phyloP scores from a whole-genome alignment of 2,113 vertebrate species.

The Micromys minutus region DNA sequence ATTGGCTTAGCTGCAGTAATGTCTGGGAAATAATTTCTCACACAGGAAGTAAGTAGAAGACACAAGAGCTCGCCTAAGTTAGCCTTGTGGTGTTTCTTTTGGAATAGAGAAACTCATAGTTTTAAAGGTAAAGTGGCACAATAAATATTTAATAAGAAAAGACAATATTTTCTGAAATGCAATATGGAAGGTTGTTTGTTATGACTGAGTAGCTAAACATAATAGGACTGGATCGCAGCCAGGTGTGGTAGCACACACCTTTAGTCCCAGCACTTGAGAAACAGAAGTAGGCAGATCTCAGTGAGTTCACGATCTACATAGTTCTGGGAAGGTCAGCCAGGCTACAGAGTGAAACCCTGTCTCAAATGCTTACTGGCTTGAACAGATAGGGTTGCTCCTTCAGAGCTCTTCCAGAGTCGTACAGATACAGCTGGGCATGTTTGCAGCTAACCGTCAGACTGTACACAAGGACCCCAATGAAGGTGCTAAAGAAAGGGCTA shows the following conservation, averaged over 20 bases:
- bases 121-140: slow-evolving; percentile 16
- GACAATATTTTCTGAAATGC: slow-evolving; percentile 39
- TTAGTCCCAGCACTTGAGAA: not conserved
- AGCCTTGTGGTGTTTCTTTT: not conserved
- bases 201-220: slow-evolving; percentile 46
- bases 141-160: slow-evolving; percentile 55
- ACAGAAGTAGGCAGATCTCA: not conserved
- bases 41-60: not conserved
- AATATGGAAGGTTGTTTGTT: not conserved
- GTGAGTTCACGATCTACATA: not conserved
- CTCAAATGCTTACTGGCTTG: too few relatives aligned
- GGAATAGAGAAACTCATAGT: not conserved
- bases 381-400: too few relatives aligned
- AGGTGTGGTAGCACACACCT: not conserved
- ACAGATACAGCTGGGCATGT: too few relatives aligned
- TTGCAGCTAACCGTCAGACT: too few relatives aligned
- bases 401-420: too few relatives aligned
- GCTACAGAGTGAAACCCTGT: not conserved
- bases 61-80: slow-evolving; percentile 10
- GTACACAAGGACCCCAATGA: too few relatives aligned
- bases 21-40: slow-evolving; percentile 27
- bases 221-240: not conserved
- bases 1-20: not conserved
- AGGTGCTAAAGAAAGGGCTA: too few relatives aligned
- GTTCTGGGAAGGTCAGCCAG: not conserved